These are phyloP conservation scores for Parnassius orleans DNA, from an alignment of 2,888 invertebrate species.

Conservation along the genomic window DNA sequence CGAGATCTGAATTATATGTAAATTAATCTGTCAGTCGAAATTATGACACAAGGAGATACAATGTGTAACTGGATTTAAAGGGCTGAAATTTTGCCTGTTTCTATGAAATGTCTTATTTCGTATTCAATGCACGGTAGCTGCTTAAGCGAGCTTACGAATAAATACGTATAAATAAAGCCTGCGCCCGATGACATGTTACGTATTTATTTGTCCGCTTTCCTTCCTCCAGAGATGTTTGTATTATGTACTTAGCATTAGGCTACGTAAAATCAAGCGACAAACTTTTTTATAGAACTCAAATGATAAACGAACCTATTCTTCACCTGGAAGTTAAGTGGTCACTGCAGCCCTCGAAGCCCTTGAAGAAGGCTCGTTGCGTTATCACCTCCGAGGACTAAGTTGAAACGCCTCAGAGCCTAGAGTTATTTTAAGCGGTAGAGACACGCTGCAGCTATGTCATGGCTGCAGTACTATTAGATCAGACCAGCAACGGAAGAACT, in stretches of 20 bases:
- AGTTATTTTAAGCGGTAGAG: too few species aligned
- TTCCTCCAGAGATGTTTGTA: slow-evolving; percentile 1
- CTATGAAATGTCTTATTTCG: slow-evolving; percentile 16
- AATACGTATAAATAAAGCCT: slow-evolving; percentile 12
- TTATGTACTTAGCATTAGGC: not conserved
- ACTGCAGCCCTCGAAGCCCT: too few species aligned
- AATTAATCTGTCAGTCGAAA: slow-evolving; percentile 34
- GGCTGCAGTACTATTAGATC: too few species aligned
- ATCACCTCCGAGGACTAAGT: too few species aligned
- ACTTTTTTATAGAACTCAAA: too few species aligned
- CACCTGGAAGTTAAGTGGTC: too few species aligned
- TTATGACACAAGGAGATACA: slow-evolving; percentile 8
- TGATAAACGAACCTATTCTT: too few species aligned
- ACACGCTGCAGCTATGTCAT: too few species aligned
- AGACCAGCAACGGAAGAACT: too few species aligned
- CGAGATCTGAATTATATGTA: slow-evolving; percentile 26
- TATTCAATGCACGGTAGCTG: slow-evolving; percentile 19
- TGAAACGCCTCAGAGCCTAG: too few species aligned
- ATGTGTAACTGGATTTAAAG: slow-evolving; percentile 5
- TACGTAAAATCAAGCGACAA: too few species aligned
- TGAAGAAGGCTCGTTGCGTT: too few species aligned
- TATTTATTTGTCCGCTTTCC: slow-evolving; percentile 23
- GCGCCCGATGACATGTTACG: slow-evolving; percentile 17
- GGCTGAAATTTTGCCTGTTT: slow-evolving; percentile 12
- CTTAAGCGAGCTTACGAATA: slow-evolving; percentile 14